These are phyloP conservation scores for Microctonus hyperodae DNA, from an alignment of 2,888 invertebrate species.

Conservation along the genomic window DNA sequence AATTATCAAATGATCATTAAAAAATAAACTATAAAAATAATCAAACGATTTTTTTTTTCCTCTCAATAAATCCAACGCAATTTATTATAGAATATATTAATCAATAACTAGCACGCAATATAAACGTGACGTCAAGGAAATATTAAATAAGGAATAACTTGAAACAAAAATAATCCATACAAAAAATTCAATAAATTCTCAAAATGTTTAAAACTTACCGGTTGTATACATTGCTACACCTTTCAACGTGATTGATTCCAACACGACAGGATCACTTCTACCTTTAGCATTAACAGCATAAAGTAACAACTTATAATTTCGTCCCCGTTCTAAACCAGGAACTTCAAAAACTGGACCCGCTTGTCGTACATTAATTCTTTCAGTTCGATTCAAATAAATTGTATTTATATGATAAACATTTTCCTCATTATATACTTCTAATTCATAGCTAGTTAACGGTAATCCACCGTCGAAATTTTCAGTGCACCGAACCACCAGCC, in stretches of 20 bases:
- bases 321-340: conserved; percentile 75
- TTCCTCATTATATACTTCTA: conserved; percentile 58
- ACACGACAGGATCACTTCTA: conserved; percentile 80
- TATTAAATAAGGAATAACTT: conserved; percentile 18
- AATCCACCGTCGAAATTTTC: conserved; percentile 89
- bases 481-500: conserved; percentile 84
- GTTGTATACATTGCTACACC: conserved; percentile 75
- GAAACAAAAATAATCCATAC: neutral
- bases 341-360: conserved; percentile 71
- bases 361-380: conserved; percentile 37
- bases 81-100: too few species aligned
- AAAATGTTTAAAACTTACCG: conserved; percentile 46
- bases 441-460: conserved; percentile 71
- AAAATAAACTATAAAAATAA: too few species aligned
- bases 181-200: neutral
- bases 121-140: neutral
- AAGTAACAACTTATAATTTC: conserved; percentile 79
- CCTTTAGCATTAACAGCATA: conserved; percentile 90
- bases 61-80: too few species aligned
- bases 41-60: too few species aligned
- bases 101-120: conserved; percentile 26
- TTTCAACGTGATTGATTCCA: conserved; percentile 84
- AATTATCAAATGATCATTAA: neutral
- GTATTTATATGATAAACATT: conserved; percentile 54
- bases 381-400: conserved; percentile 54